Conservation (phyloP, 1,140 invertebrate species). For the Lordiphosa stackelbergi region DNA sequence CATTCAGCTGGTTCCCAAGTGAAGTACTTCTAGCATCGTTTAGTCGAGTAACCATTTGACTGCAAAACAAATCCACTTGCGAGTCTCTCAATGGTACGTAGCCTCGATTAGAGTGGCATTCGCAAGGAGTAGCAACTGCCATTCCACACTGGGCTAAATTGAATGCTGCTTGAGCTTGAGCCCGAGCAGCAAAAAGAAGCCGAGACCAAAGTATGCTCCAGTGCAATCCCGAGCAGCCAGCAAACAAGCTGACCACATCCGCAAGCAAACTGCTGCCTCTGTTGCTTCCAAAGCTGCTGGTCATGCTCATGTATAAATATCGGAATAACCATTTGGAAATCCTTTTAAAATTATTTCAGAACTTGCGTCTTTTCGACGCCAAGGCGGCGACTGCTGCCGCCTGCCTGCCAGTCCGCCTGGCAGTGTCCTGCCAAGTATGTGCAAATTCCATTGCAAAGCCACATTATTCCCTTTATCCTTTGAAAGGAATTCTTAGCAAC, state of each 20-base stretch:
- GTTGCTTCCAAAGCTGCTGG: slow-evolving; percentile 36
- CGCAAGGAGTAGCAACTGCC: slow-evolving; percentile 39
- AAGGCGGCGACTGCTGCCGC: slow-evolving; percentile 6
- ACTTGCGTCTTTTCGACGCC: slow-evolving; percentile 72
- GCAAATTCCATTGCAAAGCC: slow-evolving; percentile 75
- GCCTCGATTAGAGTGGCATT: slow-evolving; percentile 52
- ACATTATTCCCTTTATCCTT: slow-evolving; percentile 75
- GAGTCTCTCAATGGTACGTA: slow-evolving; percentile 44
- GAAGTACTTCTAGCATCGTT: slow-evolving; percentile 32
- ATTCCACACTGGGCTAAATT: slow-evolving; percentile 62
- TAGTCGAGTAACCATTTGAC: slow-evolving; percentile 35
- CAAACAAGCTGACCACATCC: slow-evolving; percentile 67
- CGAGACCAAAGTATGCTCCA: slow-evolving; percentile 1
- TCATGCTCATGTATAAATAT: slow-evolving; percentile 66
- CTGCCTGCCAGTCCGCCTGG: slow-evolving; percentile 27
- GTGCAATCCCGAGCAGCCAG: slow-evolving; percentile 21
- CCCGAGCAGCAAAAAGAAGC: slow-evolving; percentile 7
- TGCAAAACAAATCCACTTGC: slow-evolving; percentile 61
- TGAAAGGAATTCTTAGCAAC: slow-evolving; percentile 70
- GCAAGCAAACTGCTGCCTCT: slow-evolving; percentile 55
- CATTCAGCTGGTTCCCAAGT: neutral
- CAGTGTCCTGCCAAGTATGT: slow-evolving; percentile 54
- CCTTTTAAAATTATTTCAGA: slow-evolving; percentile 73
- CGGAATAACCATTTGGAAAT: slow-evolving; percentile 70
- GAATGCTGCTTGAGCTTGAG: slow-evolving; percentile 50